phyloP scores from a whole-genome alignment of 1,140 invertebrate genomes.

The Apis cerana region DNA sequence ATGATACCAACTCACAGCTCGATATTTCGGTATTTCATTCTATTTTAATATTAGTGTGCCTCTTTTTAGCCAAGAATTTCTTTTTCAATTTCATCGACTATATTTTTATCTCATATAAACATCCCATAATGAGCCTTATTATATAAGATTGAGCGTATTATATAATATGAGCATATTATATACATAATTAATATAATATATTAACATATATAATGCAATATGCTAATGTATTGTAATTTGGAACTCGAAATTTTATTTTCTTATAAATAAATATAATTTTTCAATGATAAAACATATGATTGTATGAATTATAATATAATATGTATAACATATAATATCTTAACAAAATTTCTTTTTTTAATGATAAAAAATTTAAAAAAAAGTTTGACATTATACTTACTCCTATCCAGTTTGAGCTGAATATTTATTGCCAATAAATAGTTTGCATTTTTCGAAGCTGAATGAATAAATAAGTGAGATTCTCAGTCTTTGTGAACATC shows the following conservation, averaged over 20 bases:
- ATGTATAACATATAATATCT: not conserved
- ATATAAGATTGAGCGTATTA: too few relatives aligned
- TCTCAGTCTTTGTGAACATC: slow-evolving; percentile 68
- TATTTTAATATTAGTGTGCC: not conserved
- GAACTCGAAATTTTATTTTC: not conserved
- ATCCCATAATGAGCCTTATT: too few relatives aligned
- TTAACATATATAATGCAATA: too few relatives aligned
- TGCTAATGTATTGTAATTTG: not conserved
- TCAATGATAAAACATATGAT: not conserved
- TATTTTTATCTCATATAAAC: too few relatives aligned
- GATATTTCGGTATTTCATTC: not conserved
- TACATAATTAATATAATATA: too few relatives aligned
- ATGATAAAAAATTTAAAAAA: not conserved
- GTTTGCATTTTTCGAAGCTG: slow-evolving; percentile 71
- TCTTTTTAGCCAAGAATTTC: not conserved
- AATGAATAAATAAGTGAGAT: slow-evolving; percentile 69
- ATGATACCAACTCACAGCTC: slow-evolving; percentile 14
- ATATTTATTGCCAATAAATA: slow-evolving; percentile 73
- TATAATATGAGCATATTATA: too few relatives aligned
- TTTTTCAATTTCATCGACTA: slow-evolving; percentile 12
- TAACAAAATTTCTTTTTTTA: not conserved
- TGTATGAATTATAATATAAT: not conserved
- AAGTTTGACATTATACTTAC: slow-evolving; percentile 57
- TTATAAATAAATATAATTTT: not conserved
- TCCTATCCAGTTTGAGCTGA: slow-evolving; percentile 71